Evolutionary conservation across 2,113 vertebrate genomes (phyloP).

Genomic region (Caretta caretta): DNA sequence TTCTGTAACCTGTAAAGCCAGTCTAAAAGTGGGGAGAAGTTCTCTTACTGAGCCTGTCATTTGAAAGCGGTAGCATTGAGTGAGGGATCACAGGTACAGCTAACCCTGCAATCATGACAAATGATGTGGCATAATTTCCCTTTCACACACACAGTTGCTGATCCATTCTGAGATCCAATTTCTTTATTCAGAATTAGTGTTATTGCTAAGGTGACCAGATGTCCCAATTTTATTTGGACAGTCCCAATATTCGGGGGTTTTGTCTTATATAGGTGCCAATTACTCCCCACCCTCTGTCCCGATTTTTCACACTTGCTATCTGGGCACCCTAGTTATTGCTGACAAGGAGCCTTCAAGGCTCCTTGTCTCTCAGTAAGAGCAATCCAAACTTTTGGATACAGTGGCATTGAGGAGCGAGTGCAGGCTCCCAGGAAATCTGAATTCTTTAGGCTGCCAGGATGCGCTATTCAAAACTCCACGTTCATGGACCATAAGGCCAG

Average conservation of each 20-base stretch:
- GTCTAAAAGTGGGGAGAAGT: not conserved
- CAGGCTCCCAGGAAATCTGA: not conserved
- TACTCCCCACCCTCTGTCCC: not conserved
- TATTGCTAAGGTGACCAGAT: not conserved
- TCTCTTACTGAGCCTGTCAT: not conserved
- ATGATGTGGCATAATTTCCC: not conserved
- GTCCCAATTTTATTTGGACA: not conserved
- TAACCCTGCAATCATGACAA: not conserved
- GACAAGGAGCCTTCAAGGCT: not conserved
- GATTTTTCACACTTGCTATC: not conserved
- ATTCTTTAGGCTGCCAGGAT: not conserved
- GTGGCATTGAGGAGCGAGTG: not conserved
- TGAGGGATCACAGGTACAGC: not conserved
- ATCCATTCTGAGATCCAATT: not conserved
- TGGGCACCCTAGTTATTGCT: not conserved
- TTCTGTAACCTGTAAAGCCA: not conserved
- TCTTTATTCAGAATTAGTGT: not conserved
- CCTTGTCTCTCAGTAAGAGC: not conserved
- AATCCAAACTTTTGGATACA: not conserved
- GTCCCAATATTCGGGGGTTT: not conserved
- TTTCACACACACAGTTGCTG: not conserved
- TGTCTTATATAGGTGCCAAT: not conserved
- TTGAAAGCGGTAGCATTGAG: not conserved
- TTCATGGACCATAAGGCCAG: not conserved
- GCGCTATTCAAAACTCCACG: not conserved